Evolutionary conservation across 2,888 invertebrate genomes (phyloP).

Genomic region (Chymomyza procnemis): DNA sequence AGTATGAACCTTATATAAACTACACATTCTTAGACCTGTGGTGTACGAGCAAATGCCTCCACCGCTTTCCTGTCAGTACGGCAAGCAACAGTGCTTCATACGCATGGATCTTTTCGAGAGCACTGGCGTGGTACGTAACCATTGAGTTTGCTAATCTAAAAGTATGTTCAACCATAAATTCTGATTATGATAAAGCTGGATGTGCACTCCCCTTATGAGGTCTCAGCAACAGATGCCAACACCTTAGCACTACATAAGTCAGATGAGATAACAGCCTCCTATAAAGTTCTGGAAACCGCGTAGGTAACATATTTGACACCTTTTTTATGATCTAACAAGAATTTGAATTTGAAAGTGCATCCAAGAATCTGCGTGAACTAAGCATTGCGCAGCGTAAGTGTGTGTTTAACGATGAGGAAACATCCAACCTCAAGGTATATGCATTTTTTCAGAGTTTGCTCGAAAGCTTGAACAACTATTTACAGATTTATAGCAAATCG

Average conservation of each 20-base stretch:
- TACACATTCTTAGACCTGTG: conserved; percentile 40
- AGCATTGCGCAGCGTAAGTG: conserved; percentile 79
- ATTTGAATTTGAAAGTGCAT: conserved; percentile 61
- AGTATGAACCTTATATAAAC: not conserved
- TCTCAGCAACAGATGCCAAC: conserved; percentile 70
- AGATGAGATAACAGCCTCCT: conserved; percentile 75
- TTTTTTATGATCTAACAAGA: not conserved
- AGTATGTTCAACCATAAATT: not conserved
- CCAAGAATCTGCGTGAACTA: conserved; percentile 76
- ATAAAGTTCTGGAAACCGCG: conserved; percentile 76
- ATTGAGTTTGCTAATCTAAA: no score
- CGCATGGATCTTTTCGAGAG: conserved; percentile 76
- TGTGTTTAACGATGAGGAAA: conserved; percentile 80
- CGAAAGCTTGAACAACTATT: conserved; percentile 1
- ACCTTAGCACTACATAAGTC: conserved; percentile 70
- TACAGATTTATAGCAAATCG: conserved; percentile 74
- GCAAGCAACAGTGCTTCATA: conserved; percentile 76
- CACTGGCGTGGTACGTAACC: conserved; percentile 67
- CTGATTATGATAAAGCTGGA: conserved; percentile 59
- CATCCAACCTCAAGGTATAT: conserved; percentile 75
- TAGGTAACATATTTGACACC: conserved; percentile 46
- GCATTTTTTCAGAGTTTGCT: not conserved
- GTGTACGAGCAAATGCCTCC: conserved; percentile 35
- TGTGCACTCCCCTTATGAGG: conserved; percentile 76
- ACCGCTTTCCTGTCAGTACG: conserved; percentile 74